phyloP scores from a whole-genome alignment of 2,113 vertebrate species.

The Notothenia coriiceps region DNA sequence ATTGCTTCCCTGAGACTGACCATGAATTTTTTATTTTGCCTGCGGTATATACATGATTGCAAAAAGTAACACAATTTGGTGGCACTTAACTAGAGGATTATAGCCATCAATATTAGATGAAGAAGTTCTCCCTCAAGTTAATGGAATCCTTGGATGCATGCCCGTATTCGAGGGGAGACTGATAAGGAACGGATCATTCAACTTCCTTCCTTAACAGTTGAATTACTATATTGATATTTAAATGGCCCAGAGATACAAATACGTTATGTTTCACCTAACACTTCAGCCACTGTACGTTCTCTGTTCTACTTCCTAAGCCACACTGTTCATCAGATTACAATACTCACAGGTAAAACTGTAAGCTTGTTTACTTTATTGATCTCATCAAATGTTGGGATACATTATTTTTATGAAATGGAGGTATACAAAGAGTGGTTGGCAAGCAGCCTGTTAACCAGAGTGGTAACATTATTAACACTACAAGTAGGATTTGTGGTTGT shows the following conservation, averaged over 20 bases:
- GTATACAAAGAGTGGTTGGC: not conserved
- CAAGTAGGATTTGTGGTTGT: not conserved
- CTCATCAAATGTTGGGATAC: not conserved
- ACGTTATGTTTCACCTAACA: constrained; percentile 2
- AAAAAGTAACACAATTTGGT: constrained; percentile 81
- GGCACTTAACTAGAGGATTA: constrained; percentile 81
- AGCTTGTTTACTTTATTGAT: not conserved
- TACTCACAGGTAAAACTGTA: not conserved
- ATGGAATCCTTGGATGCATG: constrained; percentile 76
- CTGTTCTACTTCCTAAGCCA: not conserved
- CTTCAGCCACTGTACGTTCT: not conserved
- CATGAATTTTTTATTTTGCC: constrained; percentile 81
- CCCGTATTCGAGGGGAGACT: constrained; percentile 57
- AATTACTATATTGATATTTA: constrained; percentile 11
- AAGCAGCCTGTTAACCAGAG: too few relatives aligned
- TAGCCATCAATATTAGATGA: constrained; percentile 84
- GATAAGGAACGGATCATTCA: constrained; percentile 39
- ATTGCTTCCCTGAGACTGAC: constrained; percentile 54
- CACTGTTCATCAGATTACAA: not conserved
- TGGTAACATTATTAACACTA: not conserved
- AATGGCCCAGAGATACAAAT: not conserved
- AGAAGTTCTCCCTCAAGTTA: constrained; percentile 74
- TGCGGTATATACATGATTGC: constrained; percentile 75
- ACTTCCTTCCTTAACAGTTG: constrained; percentile 12
- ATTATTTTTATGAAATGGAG: not conserved